Conservation (phyloP, 2,888 invertebrate genomes). For the Protonemura montana region DNA sequence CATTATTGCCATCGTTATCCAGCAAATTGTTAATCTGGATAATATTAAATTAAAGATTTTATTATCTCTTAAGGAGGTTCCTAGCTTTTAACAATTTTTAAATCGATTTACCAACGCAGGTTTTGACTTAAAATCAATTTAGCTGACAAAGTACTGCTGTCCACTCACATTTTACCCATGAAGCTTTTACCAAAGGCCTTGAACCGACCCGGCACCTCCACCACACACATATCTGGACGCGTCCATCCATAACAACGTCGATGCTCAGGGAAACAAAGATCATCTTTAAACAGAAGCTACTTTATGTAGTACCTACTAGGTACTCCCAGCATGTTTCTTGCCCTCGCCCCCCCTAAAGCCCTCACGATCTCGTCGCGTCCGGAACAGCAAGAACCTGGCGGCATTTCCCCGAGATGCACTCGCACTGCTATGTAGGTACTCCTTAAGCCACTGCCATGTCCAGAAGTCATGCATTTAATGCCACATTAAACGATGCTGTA, state of each 20-base stretch:
- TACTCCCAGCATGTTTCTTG: not conserved
- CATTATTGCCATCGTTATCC: too few species aligned
- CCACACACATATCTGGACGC: not conserved
- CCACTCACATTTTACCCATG: too few species aligned
- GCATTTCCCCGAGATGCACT: not conserved
- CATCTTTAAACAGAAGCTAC: not conserved
- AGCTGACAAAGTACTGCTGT: too few species aligned
- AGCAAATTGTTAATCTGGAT: too few species aligned
- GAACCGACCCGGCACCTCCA: not conserved
- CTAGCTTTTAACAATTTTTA: too few species aligned
- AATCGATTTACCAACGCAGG: too few species aligned
- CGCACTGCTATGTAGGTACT: not conserved
- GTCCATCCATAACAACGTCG: not conserved
- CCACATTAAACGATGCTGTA: not conserved
- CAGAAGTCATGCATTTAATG: not conserved
- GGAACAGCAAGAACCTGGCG: not conserved
- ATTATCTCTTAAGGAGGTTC: too few species aligned
- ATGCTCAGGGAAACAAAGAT: not conserved
- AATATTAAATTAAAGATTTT: too few species aligned
- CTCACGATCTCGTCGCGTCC: not conserved
- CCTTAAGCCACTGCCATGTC: not conserved
- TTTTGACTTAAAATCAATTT: too few species aligned
- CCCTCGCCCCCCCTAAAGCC: not conserved
- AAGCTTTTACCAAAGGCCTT: too few species aligned
- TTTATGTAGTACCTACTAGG: not conserved